Base-by-base conservation (phyloP, 2,113 vertebrate species). In the Phalacrocorax pelagicus region DNA sequence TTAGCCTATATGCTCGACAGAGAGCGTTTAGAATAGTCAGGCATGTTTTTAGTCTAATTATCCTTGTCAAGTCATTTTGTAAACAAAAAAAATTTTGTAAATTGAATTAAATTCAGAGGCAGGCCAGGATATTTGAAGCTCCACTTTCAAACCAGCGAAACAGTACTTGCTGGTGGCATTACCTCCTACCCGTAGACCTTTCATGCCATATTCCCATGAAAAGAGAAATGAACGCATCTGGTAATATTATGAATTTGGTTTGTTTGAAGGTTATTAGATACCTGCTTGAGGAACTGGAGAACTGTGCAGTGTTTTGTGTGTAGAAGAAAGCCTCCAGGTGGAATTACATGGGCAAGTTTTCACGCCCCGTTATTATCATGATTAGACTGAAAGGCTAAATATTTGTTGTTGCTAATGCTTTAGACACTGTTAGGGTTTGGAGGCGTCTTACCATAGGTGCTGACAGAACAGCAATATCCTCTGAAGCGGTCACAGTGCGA, bases 1-100 rank as follows among this genome's bases (percentile, higher is more conserved):
- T 93, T 96, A 81, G 78, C 57, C 55, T 57, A 5, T 92, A 10
- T 66, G 71, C 72, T 73, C 95, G 52, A 93, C 72, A 95, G 86
- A 93, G 42, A 57, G 59, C 34, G 42, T 92, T 94, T 92, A 36
- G 85, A 88, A 81, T 58, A 58, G 17, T 30, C 92, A 75, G 58
- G 54, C 12, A 4, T 62, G 67, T 44, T 90, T 88, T 84, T 52
- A 69, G 51, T 27, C 79, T 82, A 40, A 83, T 90, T 95, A 90
- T 86, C 85, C 36, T 42, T 88, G 58, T 69, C 1, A 5, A 74
- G 46, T 24, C 34, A 16, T 86, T 89, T 62, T 54, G 59, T 78
- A 87, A 92, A 86, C 59, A 58, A 87, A 70, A 86, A 55, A 58
- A 62, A 74, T 15, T 10, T 11, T 47, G n/a, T 10, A 44, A 93